Evolutionary conservation across 2,888 invertebrate genomes (phyloP).

Genomic region (Ypsolopha sequella): DNA sequence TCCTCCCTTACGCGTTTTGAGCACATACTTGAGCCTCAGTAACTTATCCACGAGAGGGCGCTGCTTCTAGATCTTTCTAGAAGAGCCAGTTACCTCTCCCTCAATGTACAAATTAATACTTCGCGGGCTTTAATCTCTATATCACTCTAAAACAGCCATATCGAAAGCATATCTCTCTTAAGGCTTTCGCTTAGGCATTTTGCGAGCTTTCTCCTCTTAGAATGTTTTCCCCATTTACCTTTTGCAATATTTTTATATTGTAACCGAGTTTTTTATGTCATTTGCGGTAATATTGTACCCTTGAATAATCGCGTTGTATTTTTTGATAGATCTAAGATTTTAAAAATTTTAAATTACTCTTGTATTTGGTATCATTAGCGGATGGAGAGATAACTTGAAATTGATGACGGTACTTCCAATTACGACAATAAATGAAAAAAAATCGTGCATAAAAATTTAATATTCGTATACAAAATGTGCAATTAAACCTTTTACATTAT

Average conservation of each 20-base stretch:
- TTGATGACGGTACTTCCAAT: constrained; percentile 18
- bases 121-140: constrained; percentile 35
- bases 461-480: constrained; percentile 42
- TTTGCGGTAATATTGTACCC: not conserved
- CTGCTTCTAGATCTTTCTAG: constrained; percentile 26
- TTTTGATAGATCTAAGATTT: constrained; percentile 52
- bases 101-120: constrained; percentile 40
- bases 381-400: too few species aligned
- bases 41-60: constrained; percentile 20
- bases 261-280: not conserved
- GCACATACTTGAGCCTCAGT: constrained; percentile 12
- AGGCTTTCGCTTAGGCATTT: constrained; percentile 41
- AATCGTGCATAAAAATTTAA: not conserved
- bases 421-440: constrained; percentile 36
- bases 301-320: constrained; percentile 48
- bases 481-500: constrained; percentile 34
- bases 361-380: not conserved
- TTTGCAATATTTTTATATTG: constrained; percentile 50
- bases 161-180: constrained; percentile 54
- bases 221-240: constrained; percentile 14
- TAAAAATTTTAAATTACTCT: constrained; percentile 12
- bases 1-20: constrained; percentile 49
- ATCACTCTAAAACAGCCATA: constrained; percentile 46
- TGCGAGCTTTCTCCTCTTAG: constrained; percentile 43
- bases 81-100: constrained; percentile 23